Evolutionary conservation across 2,797 vertebrate species (phyloP).

Genomic region (Poecilia wingei): DNA sequence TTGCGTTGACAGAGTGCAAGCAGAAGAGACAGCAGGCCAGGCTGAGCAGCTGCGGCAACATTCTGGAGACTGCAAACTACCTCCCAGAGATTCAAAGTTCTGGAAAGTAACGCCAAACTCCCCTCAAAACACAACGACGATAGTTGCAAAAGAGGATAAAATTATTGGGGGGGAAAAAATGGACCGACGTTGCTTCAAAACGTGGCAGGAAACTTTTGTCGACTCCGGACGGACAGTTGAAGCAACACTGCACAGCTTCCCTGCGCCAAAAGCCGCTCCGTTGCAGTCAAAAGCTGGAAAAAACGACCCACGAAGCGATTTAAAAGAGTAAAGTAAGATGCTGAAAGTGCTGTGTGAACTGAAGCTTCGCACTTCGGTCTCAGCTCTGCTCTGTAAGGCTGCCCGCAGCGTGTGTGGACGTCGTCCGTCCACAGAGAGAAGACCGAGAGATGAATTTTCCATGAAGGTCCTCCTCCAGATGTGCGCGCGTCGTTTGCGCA

Average conservation of each 20-base stretch:
- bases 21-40: conserved; percentile 72
- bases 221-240: conserved; percentile 39
- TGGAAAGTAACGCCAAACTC: conserved; percentile 7
- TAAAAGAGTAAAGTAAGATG: conserved; percentile 12
- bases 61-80: conserved; percentile 56
- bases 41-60: conserved; percentile 74
- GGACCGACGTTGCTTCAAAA: conserved; percentile 30
- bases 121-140: conserved; percentile 3
- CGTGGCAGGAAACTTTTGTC: conserved; percentile 28
- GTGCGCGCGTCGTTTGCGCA: conserved; percentile 52
- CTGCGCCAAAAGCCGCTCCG: conserved; percentile 13
- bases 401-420: conserved; percentile 65
- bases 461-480: conserved; percentile 74
- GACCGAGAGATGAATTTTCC: conserved; percentile 32
- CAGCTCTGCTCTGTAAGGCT: conserved; percentile 28
- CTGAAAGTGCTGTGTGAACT: conserved; percentile 23
- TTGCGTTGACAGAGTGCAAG: conserved; percentile 63
- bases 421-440: conserved; percentile 56
- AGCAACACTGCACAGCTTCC: conserved; percentile 4
- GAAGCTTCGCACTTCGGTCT: conserved; percentile 44
- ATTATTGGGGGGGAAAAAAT: background rate
- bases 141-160: background rate
- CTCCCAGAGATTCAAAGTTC: conserved; percentile 18
- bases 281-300: background rate
- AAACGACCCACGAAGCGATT: background rate